Percentiles rank a stretch among this genome's conserved stretches.
Conservation (phyloP, 2,797 vertebrate species). For the Vespertilio murinus region DNA sequence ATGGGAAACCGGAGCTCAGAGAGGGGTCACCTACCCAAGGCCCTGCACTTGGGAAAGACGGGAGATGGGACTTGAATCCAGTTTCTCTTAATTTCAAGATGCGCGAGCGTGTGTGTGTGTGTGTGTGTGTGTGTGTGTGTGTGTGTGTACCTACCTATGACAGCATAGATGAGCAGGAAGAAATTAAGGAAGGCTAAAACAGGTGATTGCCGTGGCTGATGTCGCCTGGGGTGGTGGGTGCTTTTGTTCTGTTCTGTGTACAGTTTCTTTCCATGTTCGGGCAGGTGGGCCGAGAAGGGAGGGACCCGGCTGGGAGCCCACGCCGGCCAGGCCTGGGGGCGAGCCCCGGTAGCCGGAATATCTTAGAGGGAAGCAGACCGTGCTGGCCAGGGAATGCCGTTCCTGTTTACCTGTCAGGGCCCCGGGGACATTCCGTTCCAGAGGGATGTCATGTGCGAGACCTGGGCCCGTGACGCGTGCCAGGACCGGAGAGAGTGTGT, state of each 20-base stretch:
- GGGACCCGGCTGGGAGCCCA: background rate
- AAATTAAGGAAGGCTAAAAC: background rate
- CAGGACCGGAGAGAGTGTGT: background rate
- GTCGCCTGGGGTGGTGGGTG: background rate
- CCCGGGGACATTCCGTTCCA: background rate
- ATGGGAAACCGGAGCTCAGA: background rate
- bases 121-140: rapidly evolving
- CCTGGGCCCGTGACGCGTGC: background rate
- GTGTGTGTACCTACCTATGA: background rate
- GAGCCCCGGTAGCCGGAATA: background rate
- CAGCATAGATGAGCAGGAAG: background rate
- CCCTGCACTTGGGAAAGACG: background rate
- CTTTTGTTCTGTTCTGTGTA: background rate
- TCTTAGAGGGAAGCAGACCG: background rate
- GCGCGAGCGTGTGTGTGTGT: rapidly evolving
- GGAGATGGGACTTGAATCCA: background rate
- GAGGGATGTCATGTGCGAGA: background rate
- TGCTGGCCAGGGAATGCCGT: background rate
- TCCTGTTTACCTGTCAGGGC: background rate
- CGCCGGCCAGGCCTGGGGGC: background rate
- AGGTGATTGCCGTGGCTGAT: background rate
- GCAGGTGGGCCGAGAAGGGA: background rate
- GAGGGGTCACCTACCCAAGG: background rate
- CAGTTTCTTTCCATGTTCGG: background rate
- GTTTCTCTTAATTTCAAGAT: background rate